phyloP scores from a whole-genome alignment of 2,113 vertebrate genomes.

The Pomatostomus ruficeps region DNA sequence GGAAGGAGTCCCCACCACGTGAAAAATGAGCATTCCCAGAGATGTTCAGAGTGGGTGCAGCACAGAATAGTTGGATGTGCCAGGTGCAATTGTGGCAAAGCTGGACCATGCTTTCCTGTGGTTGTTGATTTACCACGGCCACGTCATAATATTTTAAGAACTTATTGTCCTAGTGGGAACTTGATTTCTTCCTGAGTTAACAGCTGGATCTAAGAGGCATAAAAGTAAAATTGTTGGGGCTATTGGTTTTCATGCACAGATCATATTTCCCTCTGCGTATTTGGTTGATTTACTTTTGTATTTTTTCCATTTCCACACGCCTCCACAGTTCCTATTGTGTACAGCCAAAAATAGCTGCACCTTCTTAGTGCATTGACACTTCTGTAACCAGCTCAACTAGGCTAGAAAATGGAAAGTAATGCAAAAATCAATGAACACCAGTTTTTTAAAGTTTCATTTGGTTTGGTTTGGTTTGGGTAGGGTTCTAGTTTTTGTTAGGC shows the following conservation, averaged over 20 bases:
- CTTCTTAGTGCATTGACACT: neutral
- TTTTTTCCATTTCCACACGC: neutral
- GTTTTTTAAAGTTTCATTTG: neutral
- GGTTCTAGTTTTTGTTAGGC: neutral
- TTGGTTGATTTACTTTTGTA: neutral
- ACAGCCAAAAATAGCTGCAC: neutral
- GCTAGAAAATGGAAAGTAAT: neutral
- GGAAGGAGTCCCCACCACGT: rapidly evolving
- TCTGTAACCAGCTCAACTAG: neutral
- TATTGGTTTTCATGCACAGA: neutral
- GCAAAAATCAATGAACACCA: neutral
- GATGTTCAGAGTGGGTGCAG: neutral
- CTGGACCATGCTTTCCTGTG: neutral
- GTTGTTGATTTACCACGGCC: rapidly evolving
- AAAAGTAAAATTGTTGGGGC: neutral
- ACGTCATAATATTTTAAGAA: rapidly evolving
- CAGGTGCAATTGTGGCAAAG: neutral
- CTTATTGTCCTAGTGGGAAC: neutral
- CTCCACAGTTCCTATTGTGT: neutral
- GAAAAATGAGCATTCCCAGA: neutral
- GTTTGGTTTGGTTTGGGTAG: neutral
- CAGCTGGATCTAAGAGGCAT: neutral
- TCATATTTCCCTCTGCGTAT: neutral
- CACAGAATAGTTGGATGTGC: rapidly evolving
- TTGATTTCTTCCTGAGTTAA: neutral